Base-by-base conservation (phyloP, 2,797 vertebrate species). In the Oceanodroma leucorhoa region DNA sequence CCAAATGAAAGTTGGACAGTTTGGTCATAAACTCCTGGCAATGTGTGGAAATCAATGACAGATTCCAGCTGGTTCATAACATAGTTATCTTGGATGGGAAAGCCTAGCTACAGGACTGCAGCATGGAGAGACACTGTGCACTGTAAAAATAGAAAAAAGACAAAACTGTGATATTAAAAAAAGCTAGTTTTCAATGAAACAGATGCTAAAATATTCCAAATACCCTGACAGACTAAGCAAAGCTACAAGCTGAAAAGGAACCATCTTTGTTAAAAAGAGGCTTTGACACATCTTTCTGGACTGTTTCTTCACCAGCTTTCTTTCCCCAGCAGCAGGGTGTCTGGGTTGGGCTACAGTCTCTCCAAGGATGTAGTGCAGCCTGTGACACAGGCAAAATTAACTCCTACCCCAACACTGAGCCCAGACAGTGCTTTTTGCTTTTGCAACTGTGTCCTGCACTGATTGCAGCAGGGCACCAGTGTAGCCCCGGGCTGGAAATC, bases 131-230 rank as follows among this genome's bases (percentile, higher is more conserved):
- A 60, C 36, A 26, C 6, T 10, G 5, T 24, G 26, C 5, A 65
- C 45, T 50, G 50, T 76, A 90, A 88, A 83, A 92, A 53, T 2
- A 90, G 34, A 13, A 18, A 53, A 24, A 66, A 41, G 45, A 61
- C 11, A 64, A 55, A 93, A 21, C 10, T 16, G 5, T 83, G 34
- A 48, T 79, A 87, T 72, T 81, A 40, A 71, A 90, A 67, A 64
- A 23, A 32, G 1, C 21, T 73, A 61, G 6, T 65, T 92, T 90
- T 92, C 60, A 65, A 30, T 51, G 50, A 81, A 93, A 53, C 38
- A 61, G 77, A 87, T 87, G 77, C 24, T 89, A 69, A 89, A 90
- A 72, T 89, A 84, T 65, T 79, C 72, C 58, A 82, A 93, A 78
- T 23, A 58, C 4, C 8, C 50, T 64, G 62, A 61, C 27, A 82